Conservation (phyloP, 2,113 vertebrate genomes). For the Muscicapa adusta region DNA sequence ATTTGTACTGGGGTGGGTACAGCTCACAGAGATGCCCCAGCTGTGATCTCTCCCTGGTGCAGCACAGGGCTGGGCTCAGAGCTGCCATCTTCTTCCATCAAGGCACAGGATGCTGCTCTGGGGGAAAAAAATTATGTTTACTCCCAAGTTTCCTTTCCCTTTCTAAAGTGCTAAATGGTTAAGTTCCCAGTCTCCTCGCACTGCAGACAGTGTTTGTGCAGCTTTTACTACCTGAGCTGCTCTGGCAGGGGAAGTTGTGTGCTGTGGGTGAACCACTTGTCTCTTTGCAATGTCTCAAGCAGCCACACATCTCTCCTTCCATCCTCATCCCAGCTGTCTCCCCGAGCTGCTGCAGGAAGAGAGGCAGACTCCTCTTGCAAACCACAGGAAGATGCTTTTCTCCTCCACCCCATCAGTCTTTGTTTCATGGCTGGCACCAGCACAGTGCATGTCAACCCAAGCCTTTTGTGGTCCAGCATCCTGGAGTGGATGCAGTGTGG, state of each 20-base stretch:
- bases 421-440: neutral
- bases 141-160: neutral
- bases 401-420: neutral
- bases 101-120: neutral
- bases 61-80: neutral
- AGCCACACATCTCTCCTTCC: neutral
- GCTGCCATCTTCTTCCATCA: neutral
- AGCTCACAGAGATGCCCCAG: neutral
- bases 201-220: neutral
- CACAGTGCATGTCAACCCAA: fast-evolving
- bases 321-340: neutral
- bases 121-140: neutral
- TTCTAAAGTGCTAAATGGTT: neutral
- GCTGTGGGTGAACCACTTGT: neutral
- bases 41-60: neutral
- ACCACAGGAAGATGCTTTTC: neutral
- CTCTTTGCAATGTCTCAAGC: neutral
- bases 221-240: constrained; percentile 41
- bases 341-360: neutral
- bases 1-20: neutral
- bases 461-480: neutral
- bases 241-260: neutral
- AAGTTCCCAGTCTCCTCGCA: neutral
- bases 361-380: neutral
- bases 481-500: neutral